Evolutionary conservation across 2,888 invertebrate species (phyloP), one percentile per base, ranked within the genome.

Genomic region (Caenorhabditis japonica): DNA sequence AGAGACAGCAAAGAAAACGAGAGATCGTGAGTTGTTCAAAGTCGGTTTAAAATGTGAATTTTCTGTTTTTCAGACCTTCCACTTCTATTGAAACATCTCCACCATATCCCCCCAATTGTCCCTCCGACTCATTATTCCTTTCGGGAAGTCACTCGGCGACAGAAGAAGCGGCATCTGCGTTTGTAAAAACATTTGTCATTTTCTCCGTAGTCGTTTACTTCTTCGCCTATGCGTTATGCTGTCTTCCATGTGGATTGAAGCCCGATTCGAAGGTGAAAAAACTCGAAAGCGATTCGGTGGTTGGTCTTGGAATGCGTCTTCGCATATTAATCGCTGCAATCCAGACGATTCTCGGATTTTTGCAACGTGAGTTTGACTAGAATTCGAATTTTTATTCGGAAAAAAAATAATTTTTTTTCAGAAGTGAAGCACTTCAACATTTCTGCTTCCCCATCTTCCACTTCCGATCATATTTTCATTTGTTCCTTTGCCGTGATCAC

Each of bases 221-320:
- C 15, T 49, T 61, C 19, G 46, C 61, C 5, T 74, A 61, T 43
- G 23, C n/a, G 7, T 33, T 76, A 27, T 83, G 81, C 39, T 81
- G 82, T 53, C 52, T 74, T 19, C 69, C 73, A 17, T 75, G 64
- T 33, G 66, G 69, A 17, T 17, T 66, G 19, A 66, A 43, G 10
- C 56, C 72, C 3, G 81, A 81, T 68, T 43, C 73, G 8, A 62
- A 71, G 39, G 74, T 81, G 10, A 69, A 74, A 17, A 78, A 81
- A 47, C 66, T 78, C 34, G 60, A 69, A 51, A 30, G 53, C 15
- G 71, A 71, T 19, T 69, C 62, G 2, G 27, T 62, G 1, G 62
- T 61, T 38, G 69, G 71, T 12, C 36, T 77, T 7, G 64, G 71
- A 33, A 53, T 68, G 52, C 49, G 69, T 21, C 44, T 71, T 15